Conservation (phyloP, 2,797 vertebrate genomes). For the Hozukius guyotensis region DNA sequence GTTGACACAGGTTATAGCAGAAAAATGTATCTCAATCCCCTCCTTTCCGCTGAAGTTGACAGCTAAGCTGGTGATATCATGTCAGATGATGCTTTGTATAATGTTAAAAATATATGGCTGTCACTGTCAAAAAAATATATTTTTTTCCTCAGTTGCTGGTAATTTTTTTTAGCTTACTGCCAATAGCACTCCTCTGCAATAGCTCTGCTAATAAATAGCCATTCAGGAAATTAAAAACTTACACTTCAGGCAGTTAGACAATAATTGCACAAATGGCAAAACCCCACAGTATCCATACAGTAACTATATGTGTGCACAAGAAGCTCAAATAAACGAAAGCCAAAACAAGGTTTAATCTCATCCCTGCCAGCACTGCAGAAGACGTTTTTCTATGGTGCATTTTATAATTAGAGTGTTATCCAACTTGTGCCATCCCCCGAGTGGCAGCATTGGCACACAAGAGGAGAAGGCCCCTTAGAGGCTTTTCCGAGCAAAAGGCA, state of each 20-base stretch:
- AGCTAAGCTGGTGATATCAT: slow-evolving; percentile 31
- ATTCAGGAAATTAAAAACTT: not conserved
- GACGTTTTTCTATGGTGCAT: slow-evolving; percentile 55
- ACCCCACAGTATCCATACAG: slow-evolving; percentile 11
- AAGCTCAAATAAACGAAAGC: slow-evolving; percentile 50
- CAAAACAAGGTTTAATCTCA: slow-evolving; percentile 62
- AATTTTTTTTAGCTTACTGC: not conserved
- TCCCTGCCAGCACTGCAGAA: slow-evolving; percentile 59
- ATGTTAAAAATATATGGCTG: slow-evolving; percentile 16
- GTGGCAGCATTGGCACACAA: slow-evolving; percentile 63
- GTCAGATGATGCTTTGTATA: slow-evolving; percentile 29
- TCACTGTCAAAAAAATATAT: not conserved
- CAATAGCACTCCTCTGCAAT: not conserved
- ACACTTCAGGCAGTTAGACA: slow-evolving; percentile 7
- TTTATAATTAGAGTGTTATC: slow-evolving; percentile 74
- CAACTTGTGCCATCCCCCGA: slow-evolving; percentile 64
- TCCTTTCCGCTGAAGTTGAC: slow-evolving; percentile 17
- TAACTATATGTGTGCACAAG: slow-evolving; percentile 10
- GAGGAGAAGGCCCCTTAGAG: slow-evolving; percentile 58
- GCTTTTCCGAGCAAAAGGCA: slow-evolving; percentile 69
- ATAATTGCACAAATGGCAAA: slow-evolving; percentile 28
- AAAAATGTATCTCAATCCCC: slow-evolving; percentile 42
- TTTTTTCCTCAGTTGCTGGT: not conserved
- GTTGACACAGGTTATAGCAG: slow-evolving; percentile 51
- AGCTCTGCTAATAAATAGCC: not conserved